A percentile compares a stretch with the other conserved stretches of the same genome.
Conservation (phyloP, 2,113 vertebrate species). For the Platichthys stellatus region DNA sequence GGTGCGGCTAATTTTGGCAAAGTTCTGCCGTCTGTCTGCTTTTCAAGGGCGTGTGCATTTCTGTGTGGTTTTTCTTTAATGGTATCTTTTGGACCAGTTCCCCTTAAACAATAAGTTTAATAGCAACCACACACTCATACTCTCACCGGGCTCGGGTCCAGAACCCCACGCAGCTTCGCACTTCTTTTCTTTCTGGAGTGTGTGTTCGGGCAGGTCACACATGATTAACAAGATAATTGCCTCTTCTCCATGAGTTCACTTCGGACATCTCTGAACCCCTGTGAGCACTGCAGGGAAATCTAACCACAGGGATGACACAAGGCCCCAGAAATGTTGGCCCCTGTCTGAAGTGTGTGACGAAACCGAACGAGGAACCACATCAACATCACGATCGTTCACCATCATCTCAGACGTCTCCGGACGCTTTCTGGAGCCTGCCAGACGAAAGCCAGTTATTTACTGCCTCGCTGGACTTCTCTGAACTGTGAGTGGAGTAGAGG, state of each 20-base stretch:
- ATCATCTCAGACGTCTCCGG: constrained; percentile 17
- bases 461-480: constrained; percentile 11
- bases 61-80: neutral
- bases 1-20: constrained; percentile 69
- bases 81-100: neutral
- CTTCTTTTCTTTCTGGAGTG: constrained; percentile 8
- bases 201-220: constrained; percentile 13
- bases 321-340: constrained; percentile 17
- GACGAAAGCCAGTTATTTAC: constrained; percentile 51
- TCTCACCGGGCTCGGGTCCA: neutral
- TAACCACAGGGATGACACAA: constrained; percentile 23
- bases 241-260: constrained; percentile 19
- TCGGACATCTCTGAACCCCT: constrained; percentile 22
- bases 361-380: neutral
- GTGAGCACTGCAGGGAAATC: constrained; percentile 9
- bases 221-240: constrained; percentile 26
- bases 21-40: constrained; percentile 44
- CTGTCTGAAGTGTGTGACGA: constrained; percentile 11
- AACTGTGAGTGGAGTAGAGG: constrained; percentile 15
- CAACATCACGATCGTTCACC: neutral
- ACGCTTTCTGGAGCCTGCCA: constrained; percentile 1
- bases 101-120: neutral
- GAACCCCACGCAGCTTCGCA: neutral
- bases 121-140: neutral
- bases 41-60: constrained; percentile 6